Evolutionary conservation across 2,888 invertebrate genomes (phyloP).

Genomic region (Byasa hedistus): DNA sequence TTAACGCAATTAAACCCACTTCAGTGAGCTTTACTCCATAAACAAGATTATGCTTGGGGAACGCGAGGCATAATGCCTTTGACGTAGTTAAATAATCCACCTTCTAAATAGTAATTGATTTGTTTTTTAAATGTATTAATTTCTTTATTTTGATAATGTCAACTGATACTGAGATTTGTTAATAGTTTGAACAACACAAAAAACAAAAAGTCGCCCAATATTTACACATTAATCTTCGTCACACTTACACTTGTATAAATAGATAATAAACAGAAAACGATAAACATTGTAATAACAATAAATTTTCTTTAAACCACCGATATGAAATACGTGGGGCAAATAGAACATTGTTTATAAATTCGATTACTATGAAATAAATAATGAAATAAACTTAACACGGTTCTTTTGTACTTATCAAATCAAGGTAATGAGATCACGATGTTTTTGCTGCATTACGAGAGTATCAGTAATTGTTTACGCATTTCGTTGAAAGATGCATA

Average conservation of each 20-base stretch:
- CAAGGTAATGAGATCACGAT: neutral
- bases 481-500: no score
- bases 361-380: neutral
- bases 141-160: no score
- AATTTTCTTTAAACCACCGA: neutral
- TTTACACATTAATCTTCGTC: neutral
- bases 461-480: no score
- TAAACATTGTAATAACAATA: neutral
- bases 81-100: neutral
- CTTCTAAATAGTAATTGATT: neutral
- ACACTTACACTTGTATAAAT: neutral
- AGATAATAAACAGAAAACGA: neutral
- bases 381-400: neutral
- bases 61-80: neutral
- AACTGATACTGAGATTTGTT: neutral
- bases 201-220: neutral
- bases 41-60: slow-evolving; percentile 5
- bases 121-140: neutral
- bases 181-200: neutral
- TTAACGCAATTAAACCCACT: slow-evolving; percentile 15
- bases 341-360: neutral
- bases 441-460: no score
- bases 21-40: slow-evolving; percentile 9
- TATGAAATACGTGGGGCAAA: neutral
- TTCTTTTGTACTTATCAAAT: neutral